Base-by-base conservation (phyloP, 2,888 invertebrate species). In the Branchellion lobata region DNA sequence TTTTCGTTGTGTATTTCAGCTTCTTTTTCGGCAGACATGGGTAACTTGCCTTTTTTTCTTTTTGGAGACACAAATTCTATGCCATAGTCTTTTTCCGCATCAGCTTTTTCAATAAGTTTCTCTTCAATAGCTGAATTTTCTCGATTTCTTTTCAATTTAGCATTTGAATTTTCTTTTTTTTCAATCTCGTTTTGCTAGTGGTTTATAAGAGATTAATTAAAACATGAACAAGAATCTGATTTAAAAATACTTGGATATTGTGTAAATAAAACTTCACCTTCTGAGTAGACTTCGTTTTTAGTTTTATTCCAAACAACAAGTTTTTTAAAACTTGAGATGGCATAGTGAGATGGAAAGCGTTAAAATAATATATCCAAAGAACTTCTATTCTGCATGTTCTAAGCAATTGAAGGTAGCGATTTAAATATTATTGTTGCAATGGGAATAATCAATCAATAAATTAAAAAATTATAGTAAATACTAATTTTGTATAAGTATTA, bases 1-100 rank as follows among this genome's bases (percentile, higher is more conserved):
- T 79, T 34, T 73, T 80, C 77, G 18, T 75, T 72, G 51, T 74
- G 79, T 24, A 79, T 79, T 73, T 75, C 33, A 57, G 73, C 79
- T 75, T 27, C 11, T 72, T n/a, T 79, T 29, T 36, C 36, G 33
- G 36, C 74, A 33, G 40, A 65, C 33, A 53, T 61, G 5, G 61
- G 40, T n/a, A 57, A 24, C 24, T 57, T 57, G 3, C 1, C 21
- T 75, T 57, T 40, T 29, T 40, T 34, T 31, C 36, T 1, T 5
- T 18, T 69, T 3, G 71, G 34, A 78, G n/a, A 14, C 27, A 24
- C 53, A 69, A 61, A 29, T 78, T 34, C 24, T 21, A 21, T 33
- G 5, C 33, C 18, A n/a, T 53, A 0, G 71, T 78, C 11, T 71
- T 72, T 57, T 72, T 36, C 72, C 51, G 33, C 11, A 18, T 18